phyloP scores from a whole-genome alignment of 2,113 vertebrate species.

The Myotis brandtii region DNA sequence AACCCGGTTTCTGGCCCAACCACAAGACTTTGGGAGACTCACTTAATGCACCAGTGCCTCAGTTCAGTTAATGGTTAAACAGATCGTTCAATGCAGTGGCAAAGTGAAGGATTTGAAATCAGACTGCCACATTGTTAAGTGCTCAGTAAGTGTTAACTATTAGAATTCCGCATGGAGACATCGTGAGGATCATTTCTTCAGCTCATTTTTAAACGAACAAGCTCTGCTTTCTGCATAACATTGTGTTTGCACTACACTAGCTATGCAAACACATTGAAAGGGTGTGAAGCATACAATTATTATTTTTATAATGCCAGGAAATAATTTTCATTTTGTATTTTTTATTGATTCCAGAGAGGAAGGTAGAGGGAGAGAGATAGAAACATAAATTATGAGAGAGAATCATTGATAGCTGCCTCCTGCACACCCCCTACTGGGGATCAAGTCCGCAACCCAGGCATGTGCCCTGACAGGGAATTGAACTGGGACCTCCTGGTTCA shows the following conservation, averaged over 20 bases:
- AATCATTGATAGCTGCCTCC: too few relatives aligned
- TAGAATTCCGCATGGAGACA: not conserved
- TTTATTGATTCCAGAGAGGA: too few relatives aligned
- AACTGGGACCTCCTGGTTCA: too few relatives aligned
- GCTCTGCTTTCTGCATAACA: not conserved
- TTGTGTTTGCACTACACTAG: not conserved
- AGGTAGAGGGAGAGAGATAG: too few relatives aligned
- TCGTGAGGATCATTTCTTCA: not conserved
- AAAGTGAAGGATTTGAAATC: not conserved
- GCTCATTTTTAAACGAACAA: not conserved
- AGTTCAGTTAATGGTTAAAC: not conserved
- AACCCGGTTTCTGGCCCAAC: not conserved
- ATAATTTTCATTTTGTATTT: not conserved
- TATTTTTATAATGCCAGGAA: conserved; percentile 25
- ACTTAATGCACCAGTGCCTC: not conserved
- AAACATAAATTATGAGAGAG: too few relatives aligned
- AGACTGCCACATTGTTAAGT: not conserved
- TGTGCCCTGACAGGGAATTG: too few relatives aligned
- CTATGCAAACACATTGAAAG: not conserved
- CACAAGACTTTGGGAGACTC: not conserved
- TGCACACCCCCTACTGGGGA: too few relatives aligned
- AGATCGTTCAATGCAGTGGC: not conserved
- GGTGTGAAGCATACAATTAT: not conserved
- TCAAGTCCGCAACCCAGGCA: too few relatives aligned
- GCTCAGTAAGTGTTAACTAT: not conserved